Evolutionary conservation across 1,140 invertebrate species (phyloP).

Genomic region (Homalodisca vitripennis): DNA sequence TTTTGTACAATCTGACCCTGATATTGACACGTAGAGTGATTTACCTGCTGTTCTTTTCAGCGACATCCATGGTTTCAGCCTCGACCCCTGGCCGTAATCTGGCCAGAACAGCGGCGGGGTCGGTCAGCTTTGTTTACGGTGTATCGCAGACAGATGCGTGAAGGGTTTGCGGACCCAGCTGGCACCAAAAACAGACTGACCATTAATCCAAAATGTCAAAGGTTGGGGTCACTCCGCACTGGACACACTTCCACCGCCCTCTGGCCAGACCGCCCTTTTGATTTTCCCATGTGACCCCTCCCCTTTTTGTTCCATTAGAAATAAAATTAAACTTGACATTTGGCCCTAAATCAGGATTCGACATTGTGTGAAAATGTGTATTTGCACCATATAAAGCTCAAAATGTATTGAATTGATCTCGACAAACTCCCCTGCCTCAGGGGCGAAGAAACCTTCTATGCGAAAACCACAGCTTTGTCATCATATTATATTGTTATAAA

Average conservation of each 20-base stretch:
- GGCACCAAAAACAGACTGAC: background rate
- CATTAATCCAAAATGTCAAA: constrained; percentile 18
- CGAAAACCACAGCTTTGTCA: too few relatives aligned
- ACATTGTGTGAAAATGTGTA: too few relatives aligned
- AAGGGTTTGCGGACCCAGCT: background rate
- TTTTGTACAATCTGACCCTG: too few relatives aligned
- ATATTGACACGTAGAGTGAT: too few relatives aligned
- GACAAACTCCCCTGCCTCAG: too few relatives aligned
- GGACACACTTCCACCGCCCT: background rate
- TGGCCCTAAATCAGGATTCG: constrained; percentile 6
- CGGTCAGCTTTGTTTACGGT: background rate
- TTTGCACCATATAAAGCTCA: too few relatives aligned
- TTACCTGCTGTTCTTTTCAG: too few relatives aligned
- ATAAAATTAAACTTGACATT: constrained; percentile 12
- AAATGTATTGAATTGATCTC: too few relatives aligned
- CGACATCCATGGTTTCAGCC: too few relatives aligned
- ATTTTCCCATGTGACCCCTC: constrained; percentile 15
- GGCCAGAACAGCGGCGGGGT: background rate
- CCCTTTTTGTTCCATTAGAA: constrained; percentile 4
- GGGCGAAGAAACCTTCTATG: too few relatives aligned
- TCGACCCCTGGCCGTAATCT: background rate
- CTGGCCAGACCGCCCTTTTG: constrained; percentile 7
- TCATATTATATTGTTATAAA: too few relatives aligned
- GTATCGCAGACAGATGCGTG: background rate
- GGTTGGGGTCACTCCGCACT: constrained; percentile 14